Evolutionary conservation across 1,140 invertebrate genomes (phyloP).

Genomic region (Elysia chlorotica): DNA sequence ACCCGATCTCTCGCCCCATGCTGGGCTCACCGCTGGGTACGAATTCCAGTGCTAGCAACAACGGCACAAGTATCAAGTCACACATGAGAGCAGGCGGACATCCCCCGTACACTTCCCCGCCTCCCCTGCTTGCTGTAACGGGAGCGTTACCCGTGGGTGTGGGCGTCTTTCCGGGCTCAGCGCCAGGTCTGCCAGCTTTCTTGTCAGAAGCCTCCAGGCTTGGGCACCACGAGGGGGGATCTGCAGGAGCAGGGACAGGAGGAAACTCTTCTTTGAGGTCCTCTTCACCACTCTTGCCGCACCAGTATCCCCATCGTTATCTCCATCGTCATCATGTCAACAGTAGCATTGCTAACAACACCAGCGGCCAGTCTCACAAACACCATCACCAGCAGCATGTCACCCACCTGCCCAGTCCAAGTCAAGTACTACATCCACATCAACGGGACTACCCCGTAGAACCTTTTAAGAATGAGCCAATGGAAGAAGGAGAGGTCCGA

Average conservation of each 20-base stretch:
- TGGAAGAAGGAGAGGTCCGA: conserved; percentile 9
- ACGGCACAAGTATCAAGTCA: no score
- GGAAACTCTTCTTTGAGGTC: background rate
- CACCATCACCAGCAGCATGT: conserved; percentile 14
- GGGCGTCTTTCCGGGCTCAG: conserved; percentile 17
- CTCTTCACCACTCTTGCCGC: background rate
- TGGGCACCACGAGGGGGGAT: background rate
- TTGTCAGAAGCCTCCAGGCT: conserved; percentile 6
- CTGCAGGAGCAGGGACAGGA: background rate
- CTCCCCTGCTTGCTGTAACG: conserved; percentile 28
- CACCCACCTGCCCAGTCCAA: background rate
- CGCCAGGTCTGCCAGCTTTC: conserved; percentile 16
- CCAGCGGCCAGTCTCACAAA: background rate
- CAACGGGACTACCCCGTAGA: background rate
- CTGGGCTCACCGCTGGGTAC: conserved; percentile 3
- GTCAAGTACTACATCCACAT: no score
- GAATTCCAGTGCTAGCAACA: no score
- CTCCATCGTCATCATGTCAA: no score
- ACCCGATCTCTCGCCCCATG: background rate
- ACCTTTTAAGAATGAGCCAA: conserved; percentile 1
- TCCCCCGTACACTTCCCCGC: conserved; percentile 28
- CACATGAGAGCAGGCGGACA: no score
- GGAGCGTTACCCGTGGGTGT: conserved; percentile 18
- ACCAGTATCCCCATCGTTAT: no score
- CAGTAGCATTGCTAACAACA: no score